These are phyloP conservation scores for Catotricha subobsoleta DNA, from an alignment of 2,888 invertebrate species.

Conservation along the genomic window DNA sequence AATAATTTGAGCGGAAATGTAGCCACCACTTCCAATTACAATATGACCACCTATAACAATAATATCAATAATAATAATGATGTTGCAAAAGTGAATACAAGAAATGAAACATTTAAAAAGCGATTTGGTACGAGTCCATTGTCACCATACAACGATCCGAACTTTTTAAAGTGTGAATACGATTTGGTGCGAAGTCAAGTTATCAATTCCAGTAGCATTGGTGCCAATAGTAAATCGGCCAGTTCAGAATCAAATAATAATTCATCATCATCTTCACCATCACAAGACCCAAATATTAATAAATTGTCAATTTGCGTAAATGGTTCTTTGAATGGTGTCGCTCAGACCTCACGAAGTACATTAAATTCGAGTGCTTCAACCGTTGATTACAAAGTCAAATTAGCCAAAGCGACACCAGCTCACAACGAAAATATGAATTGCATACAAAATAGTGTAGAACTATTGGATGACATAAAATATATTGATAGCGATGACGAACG, in stretches of 20 bases:
- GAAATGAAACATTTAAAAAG: slow-evolving; percentile 10
- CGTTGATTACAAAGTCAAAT: slow-evolving; percentile 8
- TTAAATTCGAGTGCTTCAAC: not conserved
- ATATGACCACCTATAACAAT: slow-evolving; percentile 7
- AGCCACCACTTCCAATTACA: not conserved
- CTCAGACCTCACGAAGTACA: not conserved
- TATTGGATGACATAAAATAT: slow-evolving; percentile 15
- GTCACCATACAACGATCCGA: slow-evolving; percentile 23
- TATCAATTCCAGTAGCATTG: slow-evolving; percentile 4
- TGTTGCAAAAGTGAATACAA: slow-evolving; percentile 4
- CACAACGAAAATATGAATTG: slow-evolving; percentile 6
- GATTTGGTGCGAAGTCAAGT: slow-evolving; percentile 28
- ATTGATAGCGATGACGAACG: slow-evolving; percentile 15
- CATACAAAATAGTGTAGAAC: slow-evolving; percentile 8
- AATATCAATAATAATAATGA: slow-evolving; percentile 4
- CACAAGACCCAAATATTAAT: slow-evolving; percentile 1
- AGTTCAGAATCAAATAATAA: slow-evolving; percentile 7
- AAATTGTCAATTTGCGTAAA: not conserved
- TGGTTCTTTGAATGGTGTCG: not conserved
- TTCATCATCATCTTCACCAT: slow-evolving; percentile 2
- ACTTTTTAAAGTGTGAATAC: slow-evolving; percentile 26
- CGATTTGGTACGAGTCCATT: slow-evolving; percentile 11
- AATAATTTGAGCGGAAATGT: not conserved
- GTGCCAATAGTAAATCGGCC: slow-evolving; percentile 5
- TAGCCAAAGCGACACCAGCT: slow-evolving; percentile 7